Base-by-base conservation (phyloP, 2,113 vertebrate genomes). In the Actenoides lindsayi region DNA sequence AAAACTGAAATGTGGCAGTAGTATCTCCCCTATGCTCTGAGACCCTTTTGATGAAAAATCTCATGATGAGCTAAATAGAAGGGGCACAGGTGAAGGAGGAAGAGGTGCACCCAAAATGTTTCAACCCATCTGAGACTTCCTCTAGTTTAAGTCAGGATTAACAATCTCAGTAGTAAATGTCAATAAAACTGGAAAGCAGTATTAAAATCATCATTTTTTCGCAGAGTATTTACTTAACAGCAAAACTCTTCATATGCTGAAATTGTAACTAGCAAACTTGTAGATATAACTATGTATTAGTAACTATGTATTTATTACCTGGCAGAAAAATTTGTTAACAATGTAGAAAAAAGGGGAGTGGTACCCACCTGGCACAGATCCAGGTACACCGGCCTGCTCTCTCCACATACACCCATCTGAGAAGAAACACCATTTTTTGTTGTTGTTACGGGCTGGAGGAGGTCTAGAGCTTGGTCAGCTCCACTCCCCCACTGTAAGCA, bases 161-260 rank as follows among this genome's bases (percentile, higher is more conserved):
- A 69, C 1, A 1, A 3, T 50, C 37, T 56, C 54, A 27, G 17
- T 19, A 54, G 31, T 59, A 46, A 63, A 78, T 0, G 1, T 31
- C 77, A 51, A 6, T 60, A 68, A 75, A 84, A 57, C 28, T 35
- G 19, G 6, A 42, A 71, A 69, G 48, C 24, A 79, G 18, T 75
- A 54, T 37, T 35, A 54, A 94, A 91, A 67, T 5, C 8, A 74
- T n/a, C 15, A 2, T 16, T 46, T 78, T 75, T 83, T 18, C 28
- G 9, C 14, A 18, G 18, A 15, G 41, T 20, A 65, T 89, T 41
- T 59, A 10, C 16, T 48, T 59, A 73, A 77, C 10, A 53, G 56
- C 31, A 63, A 13, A 80, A 68, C 39, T 73, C 19, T 46, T 78
- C 4, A 2, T 65, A 21, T 31, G 41, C 46, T 67, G 41, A 87